Evolutionary conservation across 2,113 vertebrate species (phyloP).

Genomic region (Ginglymostoma cirratum): DNA sequence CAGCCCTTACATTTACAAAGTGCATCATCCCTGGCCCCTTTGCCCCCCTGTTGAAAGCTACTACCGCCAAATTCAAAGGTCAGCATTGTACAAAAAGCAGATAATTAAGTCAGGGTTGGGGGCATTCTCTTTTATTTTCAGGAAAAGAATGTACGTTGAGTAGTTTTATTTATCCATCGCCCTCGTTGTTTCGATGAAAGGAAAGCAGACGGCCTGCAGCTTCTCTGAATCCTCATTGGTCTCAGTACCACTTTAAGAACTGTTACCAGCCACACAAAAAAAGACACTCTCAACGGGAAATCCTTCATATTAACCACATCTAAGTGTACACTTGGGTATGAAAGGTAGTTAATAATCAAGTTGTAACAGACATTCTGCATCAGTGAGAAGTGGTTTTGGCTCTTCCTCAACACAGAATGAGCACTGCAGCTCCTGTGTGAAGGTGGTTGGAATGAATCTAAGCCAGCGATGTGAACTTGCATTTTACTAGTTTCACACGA

Average conservation of each 20-base stretch:
- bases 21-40: not conserved
- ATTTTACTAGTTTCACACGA: not conserved
- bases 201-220: not conserved
- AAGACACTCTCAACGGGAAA: not conserved
- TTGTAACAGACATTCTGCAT: not conserved
- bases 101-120: slow-evolving; percentile 5
- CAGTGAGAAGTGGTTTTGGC: not conserved
- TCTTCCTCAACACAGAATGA: not conserved
- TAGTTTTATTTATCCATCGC: not conserved
- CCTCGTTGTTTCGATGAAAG: not conserved
- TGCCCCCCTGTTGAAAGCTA: slow-evolving; percentile 1
- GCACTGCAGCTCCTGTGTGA: not conserved
- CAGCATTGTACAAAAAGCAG: not conserved
- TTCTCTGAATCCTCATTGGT: not conserved
- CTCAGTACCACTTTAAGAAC: not conserved
- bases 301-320: not conserved
- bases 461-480: not conserved
- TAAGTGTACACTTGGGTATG: not conserved
- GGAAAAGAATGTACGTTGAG: not conserved
- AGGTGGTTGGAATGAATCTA: not conserved
- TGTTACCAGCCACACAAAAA: not conserved
- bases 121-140: not conserved
- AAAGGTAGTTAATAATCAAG: not conserved
- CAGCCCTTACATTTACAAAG: not conserved
- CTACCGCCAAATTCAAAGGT: not conserved